These are phyloP conservation scores for Spilogale gracilis DNA, from an alignment of 2,113 vertebrate species.

Conservation along the genomic window DNA sequence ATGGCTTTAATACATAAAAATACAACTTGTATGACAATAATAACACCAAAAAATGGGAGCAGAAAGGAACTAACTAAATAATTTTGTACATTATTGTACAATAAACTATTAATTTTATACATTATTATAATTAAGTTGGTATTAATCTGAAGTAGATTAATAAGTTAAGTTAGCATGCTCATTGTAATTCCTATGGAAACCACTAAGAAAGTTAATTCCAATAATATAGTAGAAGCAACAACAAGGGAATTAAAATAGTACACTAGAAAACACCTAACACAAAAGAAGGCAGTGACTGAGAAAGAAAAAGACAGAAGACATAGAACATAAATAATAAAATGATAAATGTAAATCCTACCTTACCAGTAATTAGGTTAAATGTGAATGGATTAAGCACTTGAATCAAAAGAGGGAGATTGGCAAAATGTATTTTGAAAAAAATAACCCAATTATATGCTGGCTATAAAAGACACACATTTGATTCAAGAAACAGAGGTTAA, in stretches of 20 bases:
- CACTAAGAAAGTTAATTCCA: not conserved
- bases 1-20: not conserved
- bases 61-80: not conserved
- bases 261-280: not conserved
- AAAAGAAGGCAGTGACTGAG: not conserved
- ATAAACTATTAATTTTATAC: not conserved
- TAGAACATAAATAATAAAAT: constrained; percentile 11
- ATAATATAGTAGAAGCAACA: constrained; percentile 26
- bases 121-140: constrained; percentile 17
- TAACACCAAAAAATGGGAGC: not conserved
- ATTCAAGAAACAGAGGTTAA: not conserved
- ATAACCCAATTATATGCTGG: not conserved
- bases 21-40: not conserved
- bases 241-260: constrained; percentile 7
- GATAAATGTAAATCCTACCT: not conserved
- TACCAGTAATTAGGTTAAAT: not conserved
- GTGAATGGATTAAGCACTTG: not conserved
- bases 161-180: not conserved
- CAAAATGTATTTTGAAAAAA: not conserved
- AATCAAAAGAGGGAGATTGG: not conserved
- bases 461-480: not conserved
- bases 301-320: not conserved
- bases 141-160: constrained; percentile 42
- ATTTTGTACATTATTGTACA: not conserved
- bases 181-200: not conserved